A percentile compares a stretch with the other conserved stretches of the same genome.
phyloP scores from a whole-genome alignment of 1,140 invertebrate species.

The Drosophila watanabei region DNA sequence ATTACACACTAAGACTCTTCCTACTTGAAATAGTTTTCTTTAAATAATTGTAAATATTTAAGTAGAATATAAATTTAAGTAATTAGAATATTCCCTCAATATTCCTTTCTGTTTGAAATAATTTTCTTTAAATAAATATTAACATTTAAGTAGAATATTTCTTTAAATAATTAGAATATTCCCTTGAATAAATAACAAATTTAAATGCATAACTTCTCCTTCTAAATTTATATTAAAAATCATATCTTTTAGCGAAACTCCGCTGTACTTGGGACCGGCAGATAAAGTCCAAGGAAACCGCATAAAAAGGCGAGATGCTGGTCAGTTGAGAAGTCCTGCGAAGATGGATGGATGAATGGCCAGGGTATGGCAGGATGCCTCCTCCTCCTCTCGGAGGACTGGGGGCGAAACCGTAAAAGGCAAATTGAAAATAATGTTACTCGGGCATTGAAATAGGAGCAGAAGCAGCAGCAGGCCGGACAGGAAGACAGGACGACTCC shows the following conservation, averaged over 20 bases:
- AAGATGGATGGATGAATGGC: slow-evolving; percentile 17
- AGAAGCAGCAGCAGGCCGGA: not conserved
- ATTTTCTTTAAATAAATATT: not conserved
- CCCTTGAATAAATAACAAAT: no score
- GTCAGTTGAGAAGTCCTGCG: not conserved
- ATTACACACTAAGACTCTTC: not conserved
- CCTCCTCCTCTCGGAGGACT: not conserved
- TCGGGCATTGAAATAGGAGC: slow-evolving; percentile 32
- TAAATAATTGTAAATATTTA: not conserved
- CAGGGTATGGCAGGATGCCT: slow-evolving; percentile 5
- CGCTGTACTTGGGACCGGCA: slow-evolving; percentile 5
- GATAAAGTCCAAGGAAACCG: slow-evolving; percentile 20
- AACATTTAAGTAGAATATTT: not conserved
- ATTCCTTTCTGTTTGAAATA: no score
- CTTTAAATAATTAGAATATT: no score
- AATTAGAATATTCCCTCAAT: not conserved
- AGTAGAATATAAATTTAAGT: not conserved
- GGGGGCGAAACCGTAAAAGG: slow-evolving; percentile 31
- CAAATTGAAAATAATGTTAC: slow-evolving; percentile 62
- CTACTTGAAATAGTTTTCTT: not conserved
- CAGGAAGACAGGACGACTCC: not conserved
- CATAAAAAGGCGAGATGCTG: slow-evolving; percentile 33
- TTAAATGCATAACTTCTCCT: no score
- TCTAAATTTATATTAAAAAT: no score
- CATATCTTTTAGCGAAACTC: not conserved